A percentile compares a stretch with the other conserved stretches of the same genome.
Evolutionary conservation across 2,888 invertebrate genomes (phyloP).

Genomic region (Phasia obesa): DNA sequence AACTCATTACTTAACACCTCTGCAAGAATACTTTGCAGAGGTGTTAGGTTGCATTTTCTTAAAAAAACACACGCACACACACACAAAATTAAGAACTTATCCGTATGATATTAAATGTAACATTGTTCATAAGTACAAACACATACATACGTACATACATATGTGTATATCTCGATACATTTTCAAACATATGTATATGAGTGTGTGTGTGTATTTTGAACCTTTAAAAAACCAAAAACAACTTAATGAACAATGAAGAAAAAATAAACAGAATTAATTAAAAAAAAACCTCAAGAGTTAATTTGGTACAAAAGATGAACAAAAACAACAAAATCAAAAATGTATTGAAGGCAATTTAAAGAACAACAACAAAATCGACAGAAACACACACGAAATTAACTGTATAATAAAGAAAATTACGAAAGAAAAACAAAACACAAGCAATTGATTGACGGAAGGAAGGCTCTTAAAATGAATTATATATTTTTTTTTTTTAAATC

Average conservation of each 20-base stretch:
- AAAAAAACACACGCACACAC: too few relatives aligned
- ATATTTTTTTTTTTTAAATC: not conserved
- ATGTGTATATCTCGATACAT: not conserved
- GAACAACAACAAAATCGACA: not conserved
- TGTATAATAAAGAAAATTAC: conserved; percentile 19
- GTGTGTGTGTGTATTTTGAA: not conserved
- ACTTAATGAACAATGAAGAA: not conserved
- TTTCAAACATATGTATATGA: not conserved
- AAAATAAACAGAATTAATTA: not conserved
- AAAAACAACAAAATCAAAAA: conserved; percentile 37
- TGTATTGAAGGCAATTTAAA: conserved; percentile 57
- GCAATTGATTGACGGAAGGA: conserved; percentile 60
- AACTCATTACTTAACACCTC: conserved; percentile 22
- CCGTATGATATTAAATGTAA: conserved; percentile 31
- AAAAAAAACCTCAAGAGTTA: conserved; percentile 55
- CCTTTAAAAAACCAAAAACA: not conserved
- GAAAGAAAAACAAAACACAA: conserved; percentile 31
- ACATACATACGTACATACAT: too few relatives aligned
- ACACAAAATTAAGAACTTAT: conserved; percentile 35
- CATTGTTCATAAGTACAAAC: too few relatives aligned
- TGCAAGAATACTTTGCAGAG: not conserved
- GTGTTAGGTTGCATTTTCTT: conserved; percentile 6
- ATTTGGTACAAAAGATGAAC: conserved; percentile 52
- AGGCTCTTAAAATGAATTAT: conserved; percentile 29
- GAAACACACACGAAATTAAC: conserved; percentile 24